A percentile compares a stretch with the other conserved stretches of the same genome.
These are phyloP conservation scores for Scaptomyza reducta DNA, from an alignment of 2,888 invertebrate species.

Conservation along the genomic window DNA sequence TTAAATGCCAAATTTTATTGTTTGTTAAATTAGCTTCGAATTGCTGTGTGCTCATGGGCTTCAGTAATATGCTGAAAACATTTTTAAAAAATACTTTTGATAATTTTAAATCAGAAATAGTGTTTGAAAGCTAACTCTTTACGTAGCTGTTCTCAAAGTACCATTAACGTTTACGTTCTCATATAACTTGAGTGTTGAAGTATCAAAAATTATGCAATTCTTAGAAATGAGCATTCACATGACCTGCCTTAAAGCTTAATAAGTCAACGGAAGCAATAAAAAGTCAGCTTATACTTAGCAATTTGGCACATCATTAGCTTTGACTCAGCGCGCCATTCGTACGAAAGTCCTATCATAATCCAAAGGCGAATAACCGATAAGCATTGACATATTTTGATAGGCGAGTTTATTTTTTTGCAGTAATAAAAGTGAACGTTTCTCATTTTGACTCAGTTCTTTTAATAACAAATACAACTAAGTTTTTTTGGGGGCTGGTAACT, in stretches of 20 bases:
- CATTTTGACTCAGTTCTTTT: constrained; percentile 23
- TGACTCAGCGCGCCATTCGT: neutral
- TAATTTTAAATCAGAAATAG: no score
- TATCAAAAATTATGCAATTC: neutral
- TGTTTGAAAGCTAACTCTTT: no score
- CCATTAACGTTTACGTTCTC: neutral
- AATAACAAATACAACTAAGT: constrained; percentile 12
- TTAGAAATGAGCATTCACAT: constrained; percentile 14
- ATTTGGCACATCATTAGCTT: constrained; percentile 16
- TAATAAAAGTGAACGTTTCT: constrained; percentile 31
- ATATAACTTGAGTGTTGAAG: neutral
- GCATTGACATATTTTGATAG: constrained; percentile 32
- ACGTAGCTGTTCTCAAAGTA: neutral
- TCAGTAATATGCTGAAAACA: no score
- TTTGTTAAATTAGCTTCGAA: neutral
- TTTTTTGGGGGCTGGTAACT: constrained; percentile 8
- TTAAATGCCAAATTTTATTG: neutral
- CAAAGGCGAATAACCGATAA: constrained; percentile 68
- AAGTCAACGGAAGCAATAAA: constrained; percentile 24
- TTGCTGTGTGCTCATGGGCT: no score
- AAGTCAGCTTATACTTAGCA: constrained; percentile 56
- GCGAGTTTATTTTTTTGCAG: constrained; percentile 25
- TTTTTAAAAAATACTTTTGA: no score
- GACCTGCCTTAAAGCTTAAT: constrained; percentile 42
- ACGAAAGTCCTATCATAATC: constrained; percentile 52